Base-by-base conservation (phyloP, 2,113 vertebrate species). In the Oryzias javanicus region DNA sequence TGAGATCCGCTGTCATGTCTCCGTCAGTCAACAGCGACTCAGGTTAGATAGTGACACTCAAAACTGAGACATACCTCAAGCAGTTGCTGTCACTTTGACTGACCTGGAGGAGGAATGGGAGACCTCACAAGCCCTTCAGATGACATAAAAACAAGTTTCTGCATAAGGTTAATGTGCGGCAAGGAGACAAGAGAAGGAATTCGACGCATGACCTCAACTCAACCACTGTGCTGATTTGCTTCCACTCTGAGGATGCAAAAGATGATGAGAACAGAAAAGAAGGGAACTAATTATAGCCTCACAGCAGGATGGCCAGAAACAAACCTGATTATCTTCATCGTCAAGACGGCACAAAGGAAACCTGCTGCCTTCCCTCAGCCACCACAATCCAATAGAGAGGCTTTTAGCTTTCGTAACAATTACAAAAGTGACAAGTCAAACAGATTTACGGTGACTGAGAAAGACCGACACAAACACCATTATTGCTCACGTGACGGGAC, bases 361-460 rank as follows among this genome's bases (percentile, higher is more conserved):
- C 82, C 88, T 81, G 74, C 84, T 66, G 82, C 81, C 82, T 72
- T 75, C 74, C 74, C 69, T 72, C 67, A 79, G 82, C 78, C 78
- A 78, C 78, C 72, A 65, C 84, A 93, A 91, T 91, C 92, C 90
- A 89, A 93, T 94, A 94, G 94, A 90, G 93, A 93, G 87, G 92
- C 89, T 93, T 92, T 95, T 94, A 95, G 94, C 91, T 91, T 89
- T 88, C 87, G 80, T 95, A 94, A 96, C 94, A 92, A 95, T 94
- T 97, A 95, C 93, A 91, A 91, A 93, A 96, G 93, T 91, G 93
- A 94, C 93, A 92, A 92, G 92, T 89, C 92, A 94, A 94, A 94
- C 80, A 94, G 93, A 95, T 96, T 94, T 92, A 92, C 85, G 70
- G 79, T 81, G 91, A 93, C 85, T 94, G 91, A 94, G 94, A 95